Conservation (phyloP, 1,140 invertebrate genomes). For the Acromyrmex echinatior region DNA sequence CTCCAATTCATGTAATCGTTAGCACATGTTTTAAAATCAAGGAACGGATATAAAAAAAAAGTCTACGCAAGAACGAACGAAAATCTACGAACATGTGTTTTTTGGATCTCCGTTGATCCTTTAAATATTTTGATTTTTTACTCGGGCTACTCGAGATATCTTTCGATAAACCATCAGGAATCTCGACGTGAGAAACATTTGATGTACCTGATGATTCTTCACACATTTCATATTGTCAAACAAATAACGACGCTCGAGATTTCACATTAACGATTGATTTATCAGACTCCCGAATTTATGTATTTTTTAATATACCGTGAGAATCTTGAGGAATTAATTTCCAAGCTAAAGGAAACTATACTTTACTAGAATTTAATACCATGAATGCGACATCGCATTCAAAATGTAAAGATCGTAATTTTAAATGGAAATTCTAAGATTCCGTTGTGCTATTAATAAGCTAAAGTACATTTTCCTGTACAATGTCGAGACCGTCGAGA, state of each 20-base stretch:
- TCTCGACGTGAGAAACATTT: conserved; percentile 21
- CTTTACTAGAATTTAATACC: conserved; percentile 19
- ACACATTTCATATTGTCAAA: conserved; percentile 37
- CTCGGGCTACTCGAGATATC: conserved; percentile 34
- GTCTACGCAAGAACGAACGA: neutral
- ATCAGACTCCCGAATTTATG: neutral
- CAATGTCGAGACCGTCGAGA: neutral
- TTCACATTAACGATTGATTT: conserved; percentile 31
- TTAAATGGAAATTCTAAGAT: neutral
- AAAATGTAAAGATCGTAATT: neutral
- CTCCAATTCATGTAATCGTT: conserved; percentile 58
- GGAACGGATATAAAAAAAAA: neutral
- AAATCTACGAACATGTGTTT: conserved; percentile 63
- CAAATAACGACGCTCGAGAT: conserved; percentile 19
- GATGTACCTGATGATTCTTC: conserved; percentile 54
- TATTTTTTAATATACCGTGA: neutral
- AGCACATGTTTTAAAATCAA: conserved; percentile 65
- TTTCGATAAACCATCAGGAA: neutral
- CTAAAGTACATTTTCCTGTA: conserved; percentile 47
- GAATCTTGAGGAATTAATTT: neutral
- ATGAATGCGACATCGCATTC: no score
- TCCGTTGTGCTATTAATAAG: conserved; percentile 20
- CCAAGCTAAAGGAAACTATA: neutral
- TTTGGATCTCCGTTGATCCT: conserved; percentile 35
- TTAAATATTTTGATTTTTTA: conserved; percentile 72